Evolutionary conservation across 2,888 invertebrate species (phyloP), one percentile per base, ranked within the genome.

Genomic region (Neuroscelio doddi): DNA sequence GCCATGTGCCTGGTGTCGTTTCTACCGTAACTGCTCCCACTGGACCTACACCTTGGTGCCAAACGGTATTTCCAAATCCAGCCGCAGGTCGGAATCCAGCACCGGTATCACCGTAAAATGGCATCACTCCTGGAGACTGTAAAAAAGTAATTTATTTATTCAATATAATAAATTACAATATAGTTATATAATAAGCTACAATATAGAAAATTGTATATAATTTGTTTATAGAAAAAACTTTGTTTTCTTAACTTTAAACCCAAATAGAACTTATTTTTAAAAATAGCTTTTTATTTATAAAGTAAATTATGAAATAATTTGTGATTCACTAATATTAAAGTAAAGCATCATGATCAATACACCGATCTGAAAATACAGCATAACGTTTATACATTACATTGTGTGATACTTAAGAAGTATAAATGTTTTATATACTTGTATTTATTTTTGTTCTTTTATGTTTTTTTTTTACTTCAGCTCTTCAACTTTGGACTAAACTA

Each of bases 1-100:
- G 80, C 93, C 94, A 93, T 80, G 83, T 74, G 0, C 80, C 76
- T 34, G 84, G 81, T 12, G 81, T 72, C 16, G 84, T 72, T 67
- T 84, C 84, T 36, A 84, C 84, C 42, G 84, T 76, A 15, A 84
- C 84, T 8, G 83, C 74, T 41, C 84, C 82, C 53, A 83, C 83
- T 2, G 83, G 80, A 55, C 79, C 75, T n/a, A 82, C 82, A 61
- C 83, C 83, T 65, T 83, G 84, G 66, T 84, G 84, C 84, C 84
- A 84, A 36, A 84, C 84, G 32, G 83, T 72, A 61, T 83, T 83
- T 26, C 82, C 80, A 53, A 84, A 84, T 41, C 83, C 81, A 36
- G 80, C 78, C 46, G 84, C 75, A 15, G 84, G 83, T 52, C 84
- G 83, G 66, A 84, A 84, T 24, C 82, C 83, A 21, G 83, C 69